These are phyloP conservation scores for Callopanchax toddi DNA, from an alignment of 2,113 vertebrate species.

Conservation along the genomic window DNA sequence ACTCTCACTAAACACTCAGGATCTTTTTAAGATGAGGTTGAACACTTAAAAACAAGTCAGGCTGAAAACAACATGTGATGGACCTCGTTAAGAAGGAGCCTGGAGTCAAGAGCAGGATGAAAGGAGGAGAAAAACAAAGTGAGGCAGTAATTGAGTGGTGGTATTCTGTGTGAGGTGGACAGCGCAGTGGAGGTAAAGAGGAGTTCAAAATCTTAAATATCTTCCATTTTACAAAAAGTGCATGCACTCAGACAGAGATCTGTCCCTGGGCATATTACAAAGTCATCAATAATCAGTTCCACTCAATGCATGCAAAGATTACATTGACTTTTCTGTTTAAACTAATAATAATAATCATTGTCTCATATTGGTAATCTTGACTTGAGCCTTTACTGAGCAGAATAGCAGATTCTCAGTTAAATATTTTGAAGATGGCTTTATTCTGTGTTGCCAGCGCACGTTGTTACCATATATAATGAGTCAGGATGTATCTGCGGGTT, in stretches of 20 bases:
- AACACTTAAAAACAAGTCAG: constrained; percentile 51
- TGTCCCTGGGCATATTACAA: constrained; percentile 4
- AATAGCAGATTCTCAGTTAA: too few species aligned
- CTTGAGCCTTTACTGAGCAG: too few species aligned
- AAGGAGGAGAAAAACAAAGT: constrained; percentile 37
- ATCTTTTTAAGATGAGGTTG: constrained; percentile 23
- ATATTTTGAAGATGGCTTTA: too few species aligned
- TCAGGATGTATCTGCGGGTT: neutral
- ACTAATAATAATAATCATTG: too few species aligned
- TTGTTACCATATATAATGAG: neutral
- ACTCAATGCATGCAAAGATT: neutral
- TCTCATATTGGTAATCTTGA: too few species aligned
- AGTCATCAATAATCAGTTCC: constrained; percentile 20
- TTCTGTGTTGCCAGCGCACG: too few species aligned
- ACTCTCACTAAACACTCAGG: neutral
- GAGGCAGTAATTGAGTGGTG: constrained; percentile 22
- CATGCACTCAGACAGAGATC: constrained; percentile 37
- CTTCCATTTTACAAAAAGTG: constrained; percentile 52
- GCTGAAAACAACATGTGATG: constrained; percentile 65
- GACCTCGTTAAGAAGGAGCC: constrained; percentile 53
- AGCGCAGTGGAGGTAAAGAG: constrained; percentile 41
- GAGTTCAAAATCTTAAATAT: constrained; percentile 61
- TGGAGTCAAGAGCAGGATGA: constrained; percentile 45
- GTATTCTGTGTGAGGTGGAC: constrained; percentile 29
- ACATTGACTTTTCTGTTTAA: neutral